These are phyloP conservation scores for Ctenodactylus gundi DNA, from an alignment of 2,113 vertebrate species.

Conservation along the genomic window DNA sequence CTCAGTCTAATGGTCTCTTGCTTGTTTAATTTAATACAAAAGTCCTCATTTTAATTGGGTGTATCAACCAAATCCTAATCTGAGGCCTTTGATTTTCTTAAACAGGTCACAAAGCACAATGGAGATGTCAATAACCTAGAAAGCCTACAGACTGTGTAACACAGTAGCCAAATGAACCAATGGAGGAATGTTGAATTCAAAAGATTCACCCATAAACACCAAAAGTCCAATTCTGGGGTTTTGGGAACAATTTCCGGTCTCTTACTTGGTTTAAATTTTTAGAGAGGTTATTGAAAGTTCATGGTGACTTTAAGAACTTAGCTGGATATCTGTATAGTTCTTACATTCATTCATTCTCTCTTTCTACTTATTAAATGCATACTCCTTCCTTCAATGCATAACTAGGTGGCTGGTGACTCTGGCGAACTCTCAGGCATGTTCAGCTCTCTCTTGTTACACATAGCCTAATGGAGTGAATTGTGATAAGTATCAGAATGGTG, in stretches of 20 bases:
- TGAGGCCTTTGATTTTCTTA: background rate
- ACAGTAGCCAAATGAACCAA: background rate
- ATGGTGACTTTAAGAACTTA: background rate
- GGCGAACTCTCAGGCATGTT: background rate
- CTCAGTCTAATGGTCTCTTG: background rate
- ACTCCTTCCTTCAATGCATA: too few species aligned
- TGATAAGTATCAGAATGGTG: background rate
- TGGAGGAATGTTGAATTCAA: background rate
- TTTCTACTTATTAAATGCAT: background rate
- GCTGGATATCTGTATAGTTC: background rate
- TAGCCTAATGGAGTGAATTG: background rate
- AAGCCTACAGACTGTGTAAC: background rate
- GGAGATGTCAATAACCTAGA: background rate
- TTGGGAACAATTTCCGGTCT: background rate
- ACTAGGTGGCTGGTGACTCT: background rate
- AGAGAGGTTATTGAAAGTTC: background rate
- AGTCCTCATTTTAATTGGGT: background rate
- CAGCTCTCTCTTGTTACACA: background rate
- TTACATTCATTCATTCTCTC: background rate
- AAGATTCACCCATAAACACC: background rate
- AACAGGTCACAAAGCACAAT: background rate
- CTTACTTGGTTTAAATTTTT: background rate
- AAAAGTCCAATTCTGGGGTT: background rate
- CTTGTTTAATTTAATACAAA: background rate
- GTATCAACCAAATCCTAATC: background rate